Percentiles rank a stretch among this genome's conserved stretches.
Conservation (phyloP, 2,113 vertebrate species). For the Orycteropus afer region DNA sequence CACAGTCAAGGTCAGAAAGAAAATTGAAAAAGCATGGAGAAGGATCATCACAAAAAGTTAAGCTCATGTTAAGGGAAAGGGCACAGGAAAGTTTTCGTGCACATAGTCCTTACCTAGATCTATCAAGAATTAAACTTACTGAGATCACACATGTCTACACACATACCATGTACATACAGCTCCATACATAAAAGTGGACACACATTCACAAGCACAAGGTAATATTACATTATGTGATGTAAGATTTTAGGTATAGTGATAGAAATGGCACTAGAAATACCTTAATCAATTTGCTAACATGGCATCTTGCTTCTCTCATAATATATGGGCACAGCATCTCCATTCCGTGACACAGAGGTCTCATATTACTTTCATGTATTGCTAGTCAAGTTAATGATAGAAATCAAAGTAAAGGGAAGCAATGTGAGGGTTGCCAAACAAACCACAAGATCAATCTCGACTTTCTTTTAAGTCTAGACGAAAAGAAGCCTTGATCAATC, state of each 20-base stretch:
- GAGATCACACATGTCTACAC: not conserved
- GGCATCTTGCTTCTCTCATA: slow-evolving; percentile 57
- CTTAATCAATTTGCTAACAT: not conserved
- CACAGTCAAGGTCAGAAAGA: slow-evolving; percentile 50
- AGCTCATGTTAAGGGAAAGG: not conserved
- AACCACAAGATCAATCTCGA: slow-evolving; percentile 68
- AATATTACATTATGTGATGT: not conserved
- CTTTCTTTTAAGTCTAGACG: slow-evolving; percentile 72
- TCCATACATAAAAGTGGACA: not conserved
- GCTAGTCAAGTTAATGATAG: slow-evolving; percentile 63
- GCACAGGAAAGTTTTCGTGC: not conserved
- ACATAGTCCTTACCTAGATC: not conserved
- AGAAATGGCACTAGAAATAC: not conserved
- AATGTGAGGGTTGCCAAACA: slow-evolving; percentile 59
- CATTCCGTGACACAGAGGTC: slow-evolving; percentile 56
- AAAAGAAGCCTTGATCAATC: slow-evolving; percentile 64
- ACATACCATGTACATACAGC: not conserved
- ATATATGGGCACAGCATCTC: slow-evolving; percentile 58
- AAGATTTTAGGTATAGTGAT: not conserved
- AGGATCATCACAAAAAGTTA: slow-evolving; percentile 12
- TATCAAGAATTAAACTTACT: not conserved
- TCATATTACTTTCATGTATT: slow-evolving; percentile 71
- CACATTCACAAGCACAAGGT: not conserved
- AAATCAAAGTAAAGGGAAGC: slow-evolving; percentile 72
- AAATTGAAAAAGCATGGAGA: slow-evolving; percentile 16